Conservation (phyloP, 2,113 vertebrate species). For the Rhipidura dahli region DNA sequence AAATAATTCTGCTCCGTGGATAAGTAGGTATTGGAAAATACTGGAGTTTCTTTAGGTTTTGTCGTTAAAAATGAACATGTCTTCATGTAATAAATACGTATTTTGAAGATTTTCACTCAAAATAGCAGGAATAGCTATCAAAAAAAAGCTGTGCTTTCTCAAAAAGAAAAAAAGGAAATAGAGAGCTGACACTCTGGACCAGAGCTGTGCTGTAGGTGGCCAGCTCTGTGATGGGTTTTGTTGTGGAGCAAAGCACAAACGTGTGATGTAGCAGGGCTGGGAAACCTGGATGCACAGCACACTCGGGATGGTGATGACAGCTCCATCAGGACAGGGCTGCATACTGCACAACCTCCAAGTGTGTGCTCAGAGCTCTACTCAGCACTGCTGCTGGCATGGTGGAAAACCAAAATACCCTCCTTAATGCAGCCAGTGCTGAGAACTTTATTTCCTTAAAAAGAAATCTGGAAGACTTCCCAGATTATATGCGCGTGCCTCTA, state of each 20-base stretch:
- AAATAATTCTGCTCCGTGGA: background rate
- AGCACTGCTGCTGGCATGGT: background rate
- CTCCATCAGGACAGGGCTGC: background rate
- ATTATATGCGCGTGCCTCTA: background rate
- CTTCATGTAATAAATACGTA: background rate
- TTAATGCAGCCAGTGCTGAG: background rate
- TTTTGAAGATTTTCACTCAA: background rate
- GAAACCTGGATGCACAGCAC: background rate
- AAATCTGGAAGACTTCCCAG: conserved; percentile 9
- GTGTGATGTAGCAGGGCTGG: background rate
- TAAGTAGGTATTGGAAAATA: background rate
- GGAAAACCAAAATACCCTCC: background rate
- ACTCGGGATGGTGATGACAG: background rate
- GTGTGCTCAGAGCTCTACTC: background rate
- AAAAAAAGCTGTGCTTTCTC: background rate
- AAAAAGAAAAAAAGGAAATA: background rate
- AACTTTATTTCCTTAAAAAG: conserved; percentile 22
- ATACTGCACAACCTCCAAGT: background rate
- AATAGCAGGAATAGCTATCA: background rate
- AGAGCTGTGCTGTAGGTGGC: background rate
- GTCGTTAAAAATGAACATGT: background rate
- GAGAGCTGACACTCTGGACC: background rate
- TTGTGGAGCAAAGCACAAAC: background rate
- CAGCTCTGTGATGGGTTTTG: background rate
- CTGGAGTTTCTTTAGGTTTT: background rate